These are phyloP conservation scores for Pristionchus arcanus DNA, from an alignment of 2,888 invertebrate genomes.

Conservation along the genomic window DNA sequence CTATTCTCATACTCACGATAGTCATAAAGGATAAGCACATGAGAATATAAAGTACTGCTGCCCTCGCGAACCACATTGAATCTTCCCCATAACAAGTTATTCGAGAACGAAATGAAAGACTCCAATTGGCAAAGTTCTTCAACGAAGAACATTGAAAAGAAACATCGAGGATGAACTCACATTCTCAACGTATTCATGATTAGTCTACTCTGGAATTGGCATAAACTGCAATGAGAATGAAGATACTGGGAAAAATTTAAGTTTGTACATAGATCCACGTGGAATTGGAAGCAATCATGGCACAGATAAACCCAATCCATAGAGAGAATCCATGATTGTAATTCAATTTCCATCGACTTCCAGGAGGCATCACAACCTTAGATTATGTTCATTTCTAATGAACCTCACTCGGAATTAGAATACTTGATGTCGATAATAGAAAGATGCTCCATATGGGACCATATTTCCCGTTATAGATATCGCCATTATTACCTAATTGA, in stretches of 20 bases:
- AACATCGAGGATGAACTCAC: not conserved
- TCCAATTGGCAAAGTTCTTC: not conserved
- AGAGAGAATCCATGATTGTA: not conserved
- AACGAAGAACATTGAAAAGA: not conserved
- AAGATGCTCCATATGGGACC: not conserved
- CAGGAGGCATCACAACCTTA: not conserved
- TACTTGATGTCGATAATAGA: not conserved
- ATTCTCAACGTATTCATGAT: not conserved
- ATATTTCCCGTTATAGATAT: not conserved
- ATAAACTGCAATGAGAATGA: not conserved
- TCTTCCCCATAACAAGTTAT: not conserved
- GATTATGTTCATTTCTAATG: not conserved
- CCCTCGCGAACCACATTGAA: not conserved
- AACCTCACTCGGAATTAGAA: not conserved
- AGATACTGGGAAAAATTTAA: not conserved
- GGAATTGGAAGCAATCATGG: not conserved
- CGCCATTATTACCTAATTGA: not conserved
- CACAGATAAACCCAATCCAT: not conserved
- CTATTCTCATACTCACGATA: not conserved
- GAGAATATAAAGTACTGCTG: not conserved
- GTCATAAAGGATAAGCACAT: slow-evolving; percentile 7
- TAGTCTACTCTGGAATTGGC: not conserved
- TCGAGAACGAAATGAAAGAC: not conserved
- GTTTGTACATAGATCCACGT: not conserved
- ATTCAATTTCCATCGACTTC: not conserved